These are phyloP conservation scores for Mus pahari DNA, from an alignment of 2,113 vertebrate species.

Conservation along the genomic window DNA sequence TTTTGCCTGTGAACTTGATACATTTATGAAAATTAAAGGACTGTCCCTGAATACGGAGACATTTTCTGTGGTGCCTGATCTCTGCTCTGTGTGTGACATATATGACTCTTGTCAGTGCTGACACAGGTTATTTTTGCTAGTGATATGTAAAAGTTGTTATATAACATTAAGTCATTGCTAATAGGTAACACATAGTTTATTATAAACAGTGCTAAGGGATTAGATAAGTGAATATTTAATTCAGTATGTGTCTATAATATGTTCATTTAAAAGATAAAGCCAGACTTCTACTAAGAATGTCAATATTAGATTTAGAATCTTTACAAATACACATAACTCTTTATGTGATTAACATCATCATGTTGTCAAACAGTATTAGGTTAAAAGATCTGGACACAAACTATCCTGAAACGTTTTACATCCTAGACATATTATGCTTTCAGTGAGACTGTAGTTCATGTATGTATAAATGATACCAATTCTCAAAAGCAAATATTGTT, in stretches of 20 bases:
- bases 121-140: not conserved
- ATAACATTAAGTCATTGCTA: not conserved
- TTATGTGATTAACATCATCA: not conserved
- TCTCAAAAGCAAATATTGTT: not conserved
- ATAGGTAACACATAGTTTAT: not conserved
- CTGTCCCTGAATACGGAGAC: not conserved
- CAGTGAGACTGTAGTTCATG: not conserved
- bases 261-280: not conserved
- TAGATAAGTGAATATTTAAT: not conserved
- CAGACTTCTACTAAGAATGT: not conserved
- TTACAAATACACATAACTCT: not conserved
- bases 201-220: not conserved
- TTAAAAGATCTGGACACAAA: not conserved
- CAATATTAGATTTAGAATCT: not conserved
- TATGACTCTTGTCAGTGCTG: not conserved
- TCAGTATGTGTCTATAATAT: not conserved
- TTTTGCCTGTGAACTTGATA: not conserved
- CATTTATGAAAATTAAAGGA: not conserved
- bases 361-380: not conserved
- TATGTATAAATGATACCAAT: not conserved
- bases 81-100: not conserved
- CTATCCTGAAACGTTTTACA: not conserved
- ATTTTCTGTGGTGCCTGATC: not conserved
- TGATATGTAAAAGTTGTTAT: not conserved
- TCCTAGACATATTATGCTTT: not conserved